Percentiles rank a stretch among this genome's conserved stretches.
phyloP scores from a whole-genome alignment of 2,888 invertebrate genomes.

The Cetonia aurata region DNA sequence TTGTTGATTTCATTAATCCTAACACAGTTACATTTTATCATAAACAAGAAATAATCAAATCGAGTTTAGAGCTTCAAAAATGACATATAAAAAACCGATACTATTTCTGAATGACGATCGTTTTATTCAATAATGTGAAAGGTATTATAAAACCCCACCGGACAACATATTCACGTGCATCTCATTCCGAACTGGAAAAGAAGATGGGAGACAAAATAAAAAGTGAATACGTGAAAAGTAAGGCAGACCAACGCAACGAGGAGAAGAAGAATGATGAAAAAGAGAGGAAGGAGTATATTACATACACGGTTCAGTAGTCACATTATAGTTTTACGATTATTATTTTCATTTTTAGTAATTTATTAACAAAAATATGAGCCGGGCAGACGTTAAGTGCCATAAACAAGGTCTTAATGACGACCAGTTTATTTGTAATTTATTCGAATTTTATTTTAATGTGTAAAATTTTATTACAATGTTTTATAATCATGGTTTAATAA shows the following conservation, averaged over 20 bases:
- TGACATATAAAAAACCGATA: neutral
- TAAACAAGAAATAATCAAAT: no score
- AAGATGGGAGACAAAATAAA: conserved; percentile 2
- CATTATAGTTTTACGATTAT: conserved; percentile 52
- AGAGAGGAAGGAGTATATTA: conserved; percentile 50
- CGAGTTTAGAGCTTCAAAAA: no score
- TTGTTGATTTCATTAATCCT: no score
- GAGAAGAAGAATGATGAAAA: neutral
- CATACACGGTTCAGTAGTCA: conserved; percentile 65
- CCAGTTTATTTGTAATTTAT: conserved; percentile 68
- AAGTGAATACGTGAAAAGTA: conserved; percentile 18
- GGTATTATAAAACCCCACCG: conserved; percentile 57
- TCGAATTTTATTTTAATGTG: conserved; percentile 69
- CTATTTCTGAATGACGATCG: conserved; percentile 53
- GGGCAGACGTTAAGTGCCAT: conserved; percentile 62
- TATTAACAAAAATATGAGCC: conserved; percentile 68
- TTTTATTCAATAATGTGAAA: conserved; percentile 61
- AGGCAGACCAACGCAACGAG: conserved; percentile 5
- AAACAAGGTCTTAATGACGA: conserved; percentile 64
- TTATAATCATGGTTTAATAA: conserved; percentile 69
- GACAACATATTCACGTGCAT: conserved; percentile 53
- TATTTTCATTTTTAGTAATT: conserved; percentile 60
- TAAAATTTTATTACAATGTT: conserved; percentile 69
- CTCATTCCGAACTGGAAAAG: conserved; percentile 44
- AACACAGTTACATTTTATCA: no score